Evolutionary conservation across 2,113 vertebrate species (phyloP).

Genomic region (Athene cunicularia): DNA sequence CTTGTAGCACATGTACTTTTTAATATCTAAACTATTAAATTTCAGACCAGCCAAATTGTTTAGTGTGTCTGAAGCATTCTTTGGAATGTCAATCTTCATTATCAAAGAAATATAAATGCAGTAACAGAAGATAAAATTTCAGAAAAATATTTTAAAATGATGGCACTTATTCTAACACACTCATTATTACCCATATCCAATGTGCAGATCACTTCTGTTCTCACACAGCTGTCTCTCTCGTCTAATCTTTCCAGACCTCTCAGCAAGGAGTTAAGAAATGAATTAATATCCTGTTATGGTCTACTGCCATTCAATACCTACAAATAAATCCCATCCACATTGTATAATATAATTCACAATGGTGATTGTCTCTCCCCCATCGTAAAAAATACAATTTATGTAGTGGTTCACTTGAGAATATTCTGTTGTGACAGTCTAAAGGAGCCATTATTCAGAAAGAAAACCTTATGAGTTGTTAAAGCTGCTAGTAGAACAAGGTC

Average conservation of each 20-base stretch:
- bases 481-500: not conserved
- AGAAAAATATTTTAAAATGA: not conserved
- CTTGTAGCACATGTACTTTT: not conserved
- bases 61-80: not conserved
- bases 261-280: not conserved
- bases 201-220: not conserved
- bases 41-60: not conserved
- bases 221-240: not conserved
- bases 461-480: not conserved
- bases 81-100: not conserved
- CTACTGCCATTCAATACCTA: not conserved
- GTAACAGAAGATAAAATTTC: not conserved
- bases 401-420: not conserved
- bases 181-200: not conserved
- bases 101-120: not conserved
- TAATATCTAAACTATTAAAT: not conserved
- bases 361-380: not conserved
- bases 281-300: not conserved
- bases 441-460: not conserved
- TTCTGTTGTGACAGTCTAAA: not conserved
- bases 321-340: not conserved
- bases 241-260: not conserved
- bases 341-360: not conserved
- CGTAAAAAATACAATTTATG: not conserved
- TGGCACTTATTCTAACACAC: not conserved